Conservation (phyloP, 2,797 vertebrate genomes). For the Echiichthys vipera region DNA sequence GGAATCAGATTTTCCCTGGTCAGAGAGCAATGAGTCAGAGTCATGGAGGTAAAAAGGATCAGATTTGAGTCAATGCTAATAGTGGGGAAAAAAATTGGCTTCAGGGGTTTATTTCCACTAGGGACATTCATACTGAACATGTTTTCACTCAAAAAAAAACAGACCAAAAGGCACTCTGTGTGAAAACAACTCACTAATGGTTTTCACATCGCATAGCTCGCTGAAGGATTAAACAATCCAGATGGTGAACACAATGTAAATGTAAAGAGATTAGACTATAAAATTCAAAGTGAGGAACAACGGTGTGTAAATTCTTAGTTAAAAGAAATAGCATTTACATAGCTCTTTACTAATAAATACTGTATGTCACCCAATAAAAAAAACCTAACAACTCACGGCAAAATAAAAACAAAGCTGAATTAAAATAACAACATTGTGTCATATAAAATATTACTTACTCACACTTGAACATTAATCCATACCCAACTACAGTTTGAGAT, state of each 20-base stretch:
- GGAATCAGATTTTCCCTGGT: conserved; percentile 65
- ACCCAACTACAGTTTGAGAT: neutral
- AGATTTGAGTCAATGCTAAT: conserved; percentile 61
- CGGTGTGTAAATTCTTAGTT: neutral
- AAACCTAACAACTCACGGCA: neutral
- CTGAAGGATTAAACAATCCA: conserved; percentile 62
- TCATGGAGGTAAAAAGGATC: conserved; percentile 68
- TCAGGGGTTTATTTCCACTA: conserved; percentile 55
- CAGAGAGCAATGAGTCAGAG: conserved; percentile 67
- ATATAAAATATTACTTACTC: neutral
- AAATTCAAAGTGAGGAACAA: neutral
- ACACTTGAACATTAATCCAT: neutral
- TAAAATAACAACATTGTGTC: conserved; percentile 1
- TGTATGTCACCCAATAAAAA: neutral
- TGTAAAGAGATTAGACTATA: conserved; percentile 6
- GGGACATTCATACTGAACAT: conserved; percentile 58
- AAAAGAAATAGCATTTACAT: neutral
- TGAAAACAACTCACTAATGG: conserved; percentile 43
- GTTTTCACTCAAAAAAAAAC: conserved; percentile 47
- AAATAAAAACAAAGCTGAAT: neutral
- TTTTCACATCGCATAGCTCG: conserved; percentile 52
- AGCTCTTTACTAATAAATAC: conserved; percentile 7
- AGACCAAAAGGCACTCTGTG: conserved; percentile 34
- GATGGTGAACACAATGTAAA: conserved; percentile 42
- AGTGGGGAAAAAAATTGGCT: conserved; percentile 50